These are phyloP conservation scores for Orchesella flavescens DNA, from an alignment of 2,888 invertebrate species.

Conservation along the genomic window DNA sequence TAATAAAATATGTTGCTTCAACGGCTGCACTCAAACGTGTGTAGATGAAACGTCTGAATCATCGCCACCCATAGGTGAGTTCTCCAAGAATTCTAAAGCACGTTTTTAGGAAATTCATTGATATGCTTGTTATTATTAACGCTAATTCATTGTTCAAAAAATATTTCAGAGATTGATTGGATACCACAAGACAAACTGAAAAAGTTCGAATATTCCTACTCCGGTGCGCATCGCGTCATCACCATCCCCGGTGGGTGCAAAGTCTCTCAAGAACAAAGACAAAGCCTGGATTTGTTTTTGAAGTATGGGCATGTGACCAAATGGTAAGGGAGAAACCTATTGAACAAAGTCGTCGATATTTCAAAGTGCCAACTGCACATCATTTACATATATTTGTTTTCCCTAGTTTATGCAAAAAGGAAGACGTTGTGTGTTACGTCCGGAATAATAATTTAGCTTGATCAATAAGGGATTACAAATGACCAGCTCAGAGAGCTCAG, in stretches of 20 bases:
- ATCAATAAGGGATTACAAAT: constrained; percentile 12
- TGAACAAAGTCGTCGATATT: too few relatives aligned
- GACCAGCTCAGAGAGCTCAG: too few relatives aligned
- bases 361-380: neutral
- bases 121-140: too few relatives aligned
- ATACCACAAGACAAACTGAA: constrained; percentile 27
- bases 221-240: constrained; percentile 33
- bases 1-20: constrained; percentile 69
- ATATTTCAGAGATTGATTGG: constrained; percentile 55
- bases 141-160: neutral
- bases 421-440: constrained; percentile 70
- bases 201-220: too few relatives aligned
- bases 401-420: constrained; percentile 66
- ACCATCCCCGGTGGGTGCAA: constrained; percentile 70
- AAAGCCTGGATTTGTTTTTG: constrained; percentile 67
- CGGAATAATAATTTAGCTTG: constrained; percentile 32
- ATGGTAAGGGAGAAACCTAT: constrained; percentile 60
- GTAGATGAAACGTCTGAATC: constrained; percentile 49
- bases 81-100: neutral
- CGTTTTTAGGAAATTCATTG: too few relatives aligned
- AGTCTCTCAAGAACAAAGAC: constrained; percentile 63
- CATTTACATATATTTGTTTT: neutral
- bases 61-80: constrained; percentile 66
- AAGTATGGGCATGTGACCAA: constrained; percentile 69
- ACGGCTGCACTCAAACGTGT: constrained; percentile 71